phyloP scores from a whole-genome alignment of 1,140 invertebrate species.

The Drosophila paulistorum region DNA sequence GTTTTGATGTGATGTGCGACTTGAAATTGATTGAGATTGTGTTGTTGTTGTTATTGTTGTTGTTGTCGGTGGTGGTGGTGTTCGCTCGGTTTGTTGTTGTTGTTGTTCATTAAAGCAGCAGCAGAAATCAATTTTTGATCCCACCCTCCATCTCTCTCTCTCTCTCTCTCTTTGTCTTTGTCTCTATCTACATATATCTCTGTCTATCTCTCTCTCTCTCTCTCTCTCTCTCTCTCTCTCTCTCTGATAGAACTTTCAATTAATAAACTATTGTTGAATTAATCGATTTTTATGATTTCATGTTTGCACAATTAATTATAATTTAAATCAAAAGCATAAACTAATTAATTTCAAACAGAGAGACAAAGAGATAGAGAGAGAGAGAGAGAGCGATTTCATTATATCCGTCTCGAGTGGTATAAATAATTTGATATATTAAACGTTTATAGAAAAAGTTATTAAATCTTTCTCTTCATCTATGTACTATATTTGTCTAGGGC shows the following conservation, averaged over 20 bases:
- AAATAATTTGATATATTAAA: too few species aligned
- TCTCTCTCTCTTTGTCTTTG: constrained; percentile 35
- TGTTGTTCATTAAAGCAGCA: constrained; percentile 73
- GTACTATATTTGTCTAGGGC: too few species aligned
- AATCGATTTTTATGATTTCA: constrained; percentile 59
- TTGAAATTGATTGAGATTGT: constrained; percentile 82
- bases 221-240: constrained; percentile 45
- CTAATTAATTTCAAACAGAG: background rate
- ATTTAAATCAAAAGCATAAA: constrained; percentile 26
- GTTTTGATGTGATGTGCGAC: constrained; percentile 82
- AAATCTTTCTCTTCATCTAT: too few species aligned
- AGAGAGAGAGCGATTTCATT: background rate
- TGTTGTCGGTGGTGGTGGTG: constrained; percentile 4
- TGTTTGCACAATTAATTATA: constrained; percentile 74
- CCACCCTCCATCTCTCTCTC: constrained; percentile 25
- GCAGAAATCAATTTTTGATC: constrained; percentile 77
- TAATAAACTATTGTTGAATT: constrained; percentile 80
- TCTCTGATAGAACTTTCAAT: constrained; percentile 73
- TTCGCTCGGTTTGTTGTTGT: constrained; percentile 25
- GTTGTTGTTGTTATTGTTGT: constrained; percentile 61
- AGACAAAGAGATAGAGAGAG: too few species aligned
- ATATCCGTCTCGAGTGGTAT: background rate
- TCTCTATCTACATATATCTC: background rate
- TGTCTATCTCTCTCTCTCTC: constrained; percentile 32
- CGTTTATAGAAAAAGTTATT: too few species aligned